Evolutionary conservation across 2,888 invertebrate species (phyloP), one percentile per base, ranked within the genome.

Genomic region (Papilio protenor): DNA sequence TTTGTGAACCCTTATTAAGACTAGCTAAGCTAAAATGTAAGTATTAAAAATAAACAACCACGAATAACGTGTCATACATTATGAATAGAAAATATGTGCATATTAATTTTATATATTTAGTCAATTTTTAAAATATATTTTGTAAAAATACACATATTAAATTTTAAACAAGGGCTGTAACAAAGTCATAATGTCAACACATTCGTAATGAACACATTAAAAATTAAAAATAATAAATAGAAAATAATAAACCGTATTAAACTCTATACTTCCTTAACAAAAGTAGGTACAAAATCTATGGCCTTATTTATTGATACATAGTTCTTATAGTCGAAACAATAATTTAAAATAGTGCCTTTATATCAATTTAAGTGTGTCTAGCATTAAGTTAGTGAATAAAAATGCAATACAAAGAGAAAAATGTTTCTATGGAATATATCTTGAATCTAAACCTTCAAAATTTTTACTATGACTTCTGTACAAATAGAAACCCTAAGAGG

Each of bases 391-490:
- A 76, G 64, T 73, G 73, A 75, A 66, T 66, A 77, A 69, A 71
- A 66, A 76, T 61, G 61, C 45, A 74, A 47, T 71, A 10, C 45
- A 47, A 64, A 52, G 55, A 66, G 57, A 47, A 73, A 77, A 6
- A 57, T 69, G n/a, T 55, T 49, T 59, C 57, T 59, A 59, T 64
- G 27, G 23, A 66, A 77, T 77, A 71, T 76, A 52, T 40, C 45
- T 66, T 73, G 76, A 81, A 80, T 79, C 64, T 78, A 79, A 77
- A 74, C 21, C 59, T 69, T 57, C 55, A 40, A 59, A 40, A 14
- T 12, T 74, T 79, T 76, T 79, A 72, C 70, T n/a, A 79, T 76
- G 75, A 80, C 69, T 80, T 77, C 80, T 82, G 80, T 80, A 82
- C 82, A 82, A 80, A 73, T 69, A 75, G 64, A 78, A 69, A 76